A percentile compares a stretch with the other conserved stretches of the same genome.
Conservation (phyloP, 2,888 invertebrate genomes). For the Orthonychiurus folsomi region DNA sequence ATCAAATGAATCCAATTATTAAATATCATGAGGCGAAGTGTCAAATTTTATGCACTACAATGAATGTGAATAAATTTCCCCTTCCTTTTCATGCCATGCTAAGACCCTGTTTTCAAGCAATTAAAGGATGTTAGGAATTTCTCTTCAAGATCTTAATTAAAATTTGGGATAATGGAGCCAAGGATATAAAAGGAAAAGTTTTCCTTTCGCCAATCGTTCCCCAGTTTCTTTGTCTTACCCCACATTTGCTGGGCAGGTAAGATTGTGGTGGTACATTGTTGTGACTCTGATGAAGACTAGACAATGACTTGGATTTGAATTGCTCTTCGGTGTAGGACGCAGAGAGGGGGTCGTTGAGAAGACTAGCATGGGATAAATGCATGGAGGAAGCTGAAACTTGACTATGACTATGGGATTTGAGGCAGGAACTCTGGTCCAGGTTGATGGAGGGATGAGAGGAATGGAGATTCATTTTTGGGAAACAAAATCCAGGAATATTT, state of each 20-base stretch:
- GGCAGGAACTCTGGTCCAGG: background rate
- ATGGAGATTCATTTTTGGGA: constrained; percentile 48
- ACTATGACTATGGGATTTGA: background rate
- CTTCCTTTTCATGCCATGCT: no score
- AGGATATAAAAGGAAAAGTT: no score
- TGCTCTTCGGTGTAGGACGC: constrained; percentile 20
- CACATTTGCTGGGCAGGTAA: constrained; percentile 13
- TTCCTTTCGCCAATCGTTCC: no score
- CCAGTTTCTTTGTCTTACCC: constrained; percentile 30
- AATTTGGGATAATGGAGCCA: no score
- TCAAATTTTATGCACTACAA: no score
- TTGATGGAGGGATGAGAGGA: constrained; percentile 39
- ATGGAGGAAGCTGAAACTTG: background rate
- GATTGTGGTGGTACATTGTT: background rate
- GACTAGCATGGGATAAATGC: background rate
- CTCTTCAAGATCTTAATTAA: no score
- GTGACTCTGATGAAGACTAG: constrained; percentile 38
- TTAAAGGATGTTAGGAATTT: no score
- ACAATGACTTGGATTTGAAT: constrained; percentile 38
- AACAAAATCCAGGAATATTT: constrained; percentile 50
- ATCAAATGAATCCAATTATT: no score
- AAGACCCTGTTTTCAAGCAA: no score
- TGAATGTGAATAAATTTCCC: no score
- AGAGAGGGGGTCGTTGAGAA: background rate
- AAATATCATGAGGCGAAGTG: no score